Percentiles rank a stretch among this genome's conserved stretches.
These are phyloP conservation scores for Pristionchus japonicus DNA, from an alignment of 2,888 invertebrate genomes.

Conservation along the genomic window DNA sequence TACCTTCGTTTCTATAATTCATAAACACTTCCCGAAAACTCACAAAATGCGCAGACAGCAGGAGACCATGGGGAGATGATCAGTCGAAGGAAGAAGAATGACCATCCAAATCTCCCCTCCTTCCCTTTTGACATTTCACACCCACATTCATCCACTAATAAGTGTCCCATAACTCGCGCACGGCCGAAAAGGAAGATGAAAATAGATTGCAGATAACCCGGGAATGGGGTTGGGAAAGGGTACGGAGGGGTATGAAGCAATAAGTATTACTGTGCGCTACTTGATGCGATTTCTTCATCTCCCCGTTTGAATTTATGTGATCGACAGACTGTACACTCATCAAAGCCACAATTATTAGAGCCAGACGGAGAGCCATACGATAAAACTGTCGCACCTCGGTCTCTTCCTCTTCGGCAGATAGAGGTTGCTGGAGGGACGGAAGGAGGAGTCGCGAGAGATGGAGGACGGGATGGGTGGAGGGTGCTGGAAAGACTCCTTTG, in stretches of 20 bases:
- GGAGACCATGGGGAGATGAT: too few relatives aligned
- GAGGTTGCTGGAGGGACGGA: conserved; percentile 62
- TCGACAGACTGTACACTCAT: not conserved
- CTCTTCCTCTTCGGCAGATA: conserved; percentile 64
- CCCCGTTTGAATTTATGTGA: not conserved
- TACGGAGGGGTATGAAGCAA: too few relatives aligned
- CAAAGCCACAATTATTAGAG: too few relatives aligned
- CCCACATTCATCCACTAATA: not conserved
- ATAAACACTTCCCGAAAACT: too few relatives aligned
- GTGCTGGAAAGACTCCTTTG: not conserved
- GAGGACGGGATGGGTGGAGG: not conserved
- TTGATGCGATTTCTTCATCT: not conserved
- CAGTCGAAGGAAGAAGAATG: not conserved
- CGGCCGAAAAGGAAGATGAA: conserved; percentile 28
- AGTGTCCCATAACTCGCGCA: not conserved
- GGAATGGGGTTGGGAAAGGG: conserved; percentile 25
- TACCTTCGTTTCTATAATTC: too few relatives aligned
- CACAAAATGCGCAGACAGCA: too few relatives aligned
- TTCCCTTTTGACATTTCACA: not conserved
- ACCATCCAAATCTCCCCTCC: not conserved
- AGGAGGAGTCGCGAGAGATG: conserved; percentile 49
- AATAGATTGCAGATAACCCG: not conserved
- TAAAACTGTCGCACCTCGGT: too few relatives aligned
- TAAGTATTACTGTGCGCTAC: not conserved
- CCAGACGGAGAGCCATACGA: too few relatives aligned